Evolutionary conservation across 2,113 vertebrate genomes (phyloP).

Genomic region (Erpornis zantholeuca): DNA sequence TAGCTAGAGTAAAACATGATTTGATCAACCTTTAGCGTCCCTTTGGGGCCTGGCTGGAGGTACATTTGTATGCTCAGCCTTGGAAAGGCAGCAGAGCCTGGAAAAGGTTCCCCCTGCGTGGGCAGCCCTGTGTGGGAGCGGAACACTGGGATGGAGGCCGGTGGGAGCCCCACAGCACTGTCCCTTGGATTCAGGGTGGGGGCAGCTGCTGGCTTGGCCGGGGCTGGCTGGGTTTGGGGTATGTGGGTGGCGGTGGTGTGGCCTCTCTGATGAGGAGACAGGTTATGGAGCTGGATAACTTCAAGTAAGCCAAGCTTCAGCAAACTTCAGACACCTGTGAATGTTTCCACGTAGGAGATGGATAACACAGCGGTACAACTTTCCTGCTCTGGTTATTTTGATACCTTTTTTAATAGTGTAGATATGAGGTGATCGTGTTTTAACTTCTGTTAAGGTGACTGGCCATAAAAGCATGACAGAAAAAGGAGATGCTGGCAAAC

Average conservation of each 20-base stretch:
- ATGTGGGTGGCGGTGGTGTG: fast-evolving
- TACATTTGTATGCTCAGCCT: background rate
- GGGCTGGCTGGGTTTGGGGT: background rate
- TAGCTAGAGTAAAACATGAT: background rate
- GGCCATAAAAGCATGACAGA: background rate
- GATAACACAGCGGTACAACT: background rate
- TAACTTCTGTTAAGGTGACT: background rate
- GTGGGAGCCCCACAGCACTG: background rate
- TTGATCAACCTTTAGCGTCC: background rate
- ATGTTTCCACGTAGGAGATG: fast-evolving
- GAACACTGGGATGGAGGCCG: no score
- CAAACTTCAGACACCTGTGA: background rate
- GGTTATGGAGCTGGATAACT: background rate
- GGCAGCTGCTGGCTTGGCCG: background rate
- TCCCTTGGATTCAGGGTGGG: background rate
- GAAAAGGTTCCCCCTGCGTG: background rate
- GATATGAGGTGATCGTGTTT: fast-evolving
- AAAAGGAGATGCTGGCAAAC: background rate
- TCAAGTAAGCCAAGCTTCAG: background rate
- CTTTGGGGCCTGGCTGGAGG: background rate
- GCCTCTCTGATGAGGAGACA: background rate
- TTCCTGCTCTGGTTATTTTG: background rate
- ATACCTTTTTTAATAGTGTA: background rate
- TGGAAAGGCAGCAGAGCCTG: background rate
- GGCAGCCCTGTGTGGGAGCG: background rate